Evolutionary conservation across 2,888 invertebrate genomes (phyloP).

Genomic region (Ichneumon xanthorius): DNA sequence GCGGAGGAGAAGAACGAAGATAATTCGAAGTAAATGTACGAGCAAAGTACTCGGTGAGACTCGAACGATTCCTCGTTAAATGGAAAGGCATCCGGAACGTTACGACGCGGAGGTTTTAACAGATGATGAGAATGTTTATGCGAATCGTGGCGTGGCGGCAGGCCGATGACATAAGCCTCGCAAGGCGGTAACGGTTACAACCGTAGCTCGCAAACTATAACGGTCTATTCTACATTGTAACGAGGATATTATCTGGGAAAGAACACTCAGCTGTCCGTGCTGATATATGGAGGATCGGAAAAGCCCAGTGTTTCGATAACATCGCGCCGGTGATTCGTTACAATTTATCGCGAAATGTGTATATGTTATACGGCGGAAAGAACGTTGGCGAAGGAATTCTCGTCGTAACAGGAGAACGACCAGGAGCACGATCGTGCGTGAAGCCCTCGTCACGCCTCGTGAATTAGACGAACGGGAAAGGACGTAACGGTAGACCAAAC

Average conservation of each 20-base stretch:
- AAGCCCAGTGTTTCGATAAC: conserved; percentile 1
- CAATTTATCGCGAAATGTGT: neutral
- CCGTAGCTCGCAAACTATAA: conserved; percentile 65
- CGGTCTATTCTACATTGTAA: conserved; percentile 76
- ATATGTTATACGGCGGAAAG: neutral
- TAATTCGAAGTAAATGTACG: neutral
- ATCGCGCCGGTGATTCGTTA: neutral
- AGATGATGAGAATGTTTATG: neutral
- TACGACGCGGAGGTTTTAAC: neutral
- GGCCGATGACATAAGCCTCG: neutral
- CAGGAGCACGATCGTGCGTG: conserved; percentile 23
- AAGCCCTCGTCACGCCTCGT: conserved; percentile 25
- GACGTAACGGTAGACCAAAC: conserved; percentile 48
- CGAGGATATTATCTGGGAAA: conserved; percentile 3
- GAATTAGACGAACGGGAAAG: conserved; percentile 25
- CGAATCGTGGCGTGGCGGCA: neutral
- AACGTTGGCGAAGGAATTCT: neutral
- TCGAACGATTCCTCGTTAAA: neutral
- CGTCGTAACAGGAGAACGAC: conserved; percentile 7
- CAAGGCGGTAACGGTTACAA: neutral
- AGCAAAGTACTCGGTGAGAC: neutral
- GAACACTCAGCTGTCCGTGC: neutral
- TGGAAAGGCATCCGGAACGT: neutral
- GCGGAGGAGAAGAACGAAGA: neutral
- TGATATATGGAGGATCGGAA: neutral